Evolutionary conservation across 2,113 vertebrate species (phyloP), one percentile per base, ranked within the genome.

Genomic region (Sinocyclocheilus anshuiensis): DNA sequence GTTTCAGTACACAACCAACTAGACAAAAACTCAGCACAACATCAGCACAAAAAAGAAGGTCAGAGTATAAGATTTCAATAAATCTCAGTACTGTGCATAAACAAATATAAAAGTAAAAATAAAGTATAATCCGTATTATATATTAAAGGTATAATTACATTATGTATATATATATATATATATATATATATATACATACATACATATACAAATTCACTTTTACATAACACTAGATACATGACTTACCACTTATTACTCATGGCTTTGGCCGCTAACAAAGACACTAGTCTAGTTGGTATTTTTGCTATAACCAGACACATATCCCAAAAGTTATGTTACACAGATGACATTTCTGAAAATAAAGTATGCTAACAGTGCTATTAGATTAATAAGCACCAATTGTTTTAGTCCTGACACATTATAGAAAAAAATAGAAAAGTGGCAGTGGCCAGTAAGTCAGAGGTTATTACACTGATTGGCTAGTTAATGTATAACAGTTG

Each of bases 161-260:
- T 53, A 13, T 55, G 11, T 29, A 10, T 33, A 18, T 57, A 29
- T 9, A 8, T 1, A 29, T 9, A 29, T 16, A 36, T 26, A 10
- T 33, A 18, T 57, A 29, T 9, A 8, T 1, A 29, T 9, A 29
- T 16, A 36, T 26, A n/a, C n/a, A n/a, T n/a, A n/a, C n/a, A n/a
- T n/a, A n/a, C n/a, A n/a, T n/a, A n/a, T n/a, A n/a, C n/a, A n/a
- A n/a, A 4, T 63, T 16, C 15, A 11, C 18, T 29, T 15, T 63
- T 42, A 15, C 13, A 61, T 15, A 39, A 63, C 42, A 61, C 11
- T 71, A 10, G 16, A 26, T 16, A 24, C 36, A 42, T 10, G 16
- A 20, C 90, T 95, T 94, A 99, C 97, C 97, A 1, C 94, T 96
- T 84, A 99, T 93, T 65, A 1, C 98, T 98, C 97, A 99, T 98